These are phyloP conservation scores for Glomeris marginata DNA, from an alignment of 2,888 invertebrate genomes.

Conservation along the genomic window DNA sequence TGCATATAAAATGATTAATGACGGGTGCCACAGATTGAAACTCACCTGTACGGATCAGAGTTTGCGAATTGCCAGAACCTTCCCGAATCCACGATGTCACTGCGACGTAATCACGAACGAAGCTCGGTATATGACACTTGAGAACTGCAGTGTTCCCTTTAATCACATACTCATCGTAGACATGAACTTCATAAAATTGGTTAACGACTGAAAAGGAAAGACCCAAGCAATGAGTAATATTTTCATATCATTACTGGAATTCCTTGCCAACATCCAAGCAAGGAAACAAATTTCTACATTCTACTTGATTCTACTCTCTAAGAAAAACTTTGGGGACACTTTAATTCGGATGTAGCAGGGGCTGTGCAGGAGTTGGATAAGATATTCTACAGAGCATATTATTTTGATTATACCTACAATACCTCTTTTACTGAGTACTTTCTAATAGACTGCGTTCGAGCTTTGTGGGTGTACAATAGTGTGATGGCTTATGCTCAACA, in stretches of 20 bases:
- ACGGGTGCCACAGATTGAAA: too few relatives aligned
- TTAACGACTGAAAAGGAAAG: conserved; percentile 4
- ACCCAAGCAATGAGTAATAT: neutral
- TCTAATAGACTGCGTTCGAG: too few relatives aligned
- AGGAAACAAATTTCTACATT: neutral
- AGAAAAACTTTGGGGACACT: too few relatives aligned
- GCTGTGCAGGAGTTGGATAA: too few relatives aligned
- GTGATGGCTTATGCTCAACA: too few relatives aligned
- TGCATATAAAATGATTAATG: too few relatives aligned
- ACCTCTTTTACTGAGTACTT: too few relatives aligned
- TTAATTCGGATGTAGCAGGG: too few relatives aligned
- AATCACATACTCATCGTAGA: conserved; percentile 8
- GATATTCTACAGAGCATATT: too few relatives aligned
- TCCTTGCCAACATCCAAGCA: neutral
- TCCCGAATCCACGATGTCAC: conserved; percentile 9
- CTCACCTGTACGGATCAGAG: conserved; percentile 5
- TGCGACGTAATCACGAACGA: conserved; percentile 7
- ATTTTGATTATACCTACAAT: too few relatives aligned
- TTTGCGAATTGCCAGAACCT: neutral
- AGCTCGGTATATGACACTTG: conserved; percentile 7
- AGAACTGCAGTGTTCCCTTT: conserved; percentile 9
- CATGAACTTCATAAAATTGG: conserved; percentile 10
- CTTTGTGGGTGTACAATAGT: too few relatives aligned
- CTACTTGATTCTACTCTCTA: too few relatives aligned
- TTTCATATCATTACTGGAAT: neutral